Evolutionary conservation across 2,888 invertebrate genomes (phyloP), one percentile per base, ranked within the genome.

Genomic region (Acleris cristana): DNA sequence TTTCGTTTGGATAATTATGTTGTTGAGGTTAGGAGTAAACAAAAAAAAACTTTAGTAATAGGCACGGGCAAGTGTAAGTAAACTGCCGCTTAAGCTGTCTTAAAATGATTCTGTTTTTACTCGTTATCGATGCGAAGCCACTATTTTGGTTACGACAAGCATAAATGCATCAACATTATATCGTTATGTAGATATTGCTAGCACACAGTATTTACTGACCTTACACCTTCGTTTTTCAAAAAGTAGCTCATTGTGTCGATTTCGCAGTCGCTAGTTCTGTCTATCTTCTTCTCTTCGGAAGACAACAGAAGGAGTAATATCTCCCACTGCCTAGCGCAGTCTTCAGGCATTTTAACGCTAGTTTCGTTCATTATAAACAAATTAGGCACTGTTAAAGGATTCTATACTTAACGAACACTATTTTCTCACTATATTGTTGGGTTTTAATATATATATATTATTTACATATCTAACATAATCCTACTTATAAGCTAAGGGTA

Each of bases 301-400:
- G 90, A 87, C 60, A 91, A 76, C 57, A 91, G 78, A 19, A 90
- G 79, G 18, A 90, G 75, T 48, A 91, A 75, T n/a, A 90, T 81
- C 70, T 92, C 90, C 92, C 92, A 92, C 71, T 91, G 90, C 70
- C 89, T 85, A 1, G 87, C 80, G 65, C 87, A 87, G 64, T 92
- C 89, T 30, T 88, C 85, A 12, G 90, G 88, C 64, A 90, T 75
- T 53, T 67, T 77, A 58, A 84, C 69, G 70, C 70, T 78, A 72
- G 81, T 82, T 71, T 68, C 79, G 48, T 58, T 58, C 60, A 63
- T 70, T 34, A 64, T 64, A 55, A 52, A 60, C 18, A 65, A 65
- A 44, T 67, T 64, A 71, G 70, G 66, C 65, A 73, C 72, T 53
- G 23, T n/a, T 49, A 49, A 48, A 19, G n/a, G 40, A 56, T 23